Evolutionary conservation across 2,797 vertebrate species (phyloP), one percentile per base, ranked within the genome.

Genomic region (Siniperca undulata): DNA sequence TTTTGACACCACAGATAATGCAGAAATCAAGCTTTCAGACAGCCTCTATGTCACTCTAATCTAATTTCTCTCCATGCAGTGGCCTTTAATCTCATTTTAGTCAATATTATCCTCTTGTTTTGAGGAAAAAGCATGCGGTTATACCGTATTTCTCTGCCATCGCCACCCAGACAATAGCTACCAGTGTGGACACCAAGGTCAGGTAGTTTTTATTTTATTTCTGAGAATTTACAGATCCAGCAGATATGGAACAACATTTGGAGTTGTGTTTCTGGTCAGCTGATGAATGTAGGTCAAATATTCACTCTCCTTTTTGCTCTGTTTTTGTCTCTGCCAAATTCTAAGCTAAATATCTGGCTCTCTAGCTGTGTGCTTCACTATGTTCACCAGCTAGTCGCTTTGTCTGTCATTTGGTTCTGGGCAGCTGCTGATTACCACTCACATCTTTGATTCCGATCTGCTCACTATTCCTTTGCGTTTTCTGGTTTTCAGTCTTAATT

Each of bases 31-130:
- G 87, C 69, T 77, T 87, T 91, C 78, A 87, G 81, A 50, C 27
- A 20, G 64, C 66, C 66, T 81, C 66, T 60, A 67, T 70, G 80
- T 90, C 87, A 77, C 74, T 75, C 70, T 88, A 89, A 92, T 92
- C 79, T 64, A 59, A 89, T 92, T 88, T 79, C 8, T 60, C 74
- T 77, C 58, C 60, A 59, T 22, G 55, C 65, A 77, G 78, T 80
- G 85, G 76, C 86, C 78, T 77, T 85, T 34, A 38, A 46, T 78
- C 68, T 90, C 75, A 68, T 77, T 59, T 81, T 62, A 86, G 80
- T 58, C 42, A 50, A 48, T 71, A 56, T 75, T 19, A 34, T 68
- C 7, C 2, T 73, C 2, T 58, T 50, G 30, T 60, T 65, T 53
- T 34, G 50, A 50, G 5, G n/a, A n/a, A 46, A 62, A 62, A 46